Evolutionary conservation across 2,113 vertebrate genomes (phyloP), one percentile per base, ranked within the genome.

Genomic region (Heterotis niloticus): DNA sequence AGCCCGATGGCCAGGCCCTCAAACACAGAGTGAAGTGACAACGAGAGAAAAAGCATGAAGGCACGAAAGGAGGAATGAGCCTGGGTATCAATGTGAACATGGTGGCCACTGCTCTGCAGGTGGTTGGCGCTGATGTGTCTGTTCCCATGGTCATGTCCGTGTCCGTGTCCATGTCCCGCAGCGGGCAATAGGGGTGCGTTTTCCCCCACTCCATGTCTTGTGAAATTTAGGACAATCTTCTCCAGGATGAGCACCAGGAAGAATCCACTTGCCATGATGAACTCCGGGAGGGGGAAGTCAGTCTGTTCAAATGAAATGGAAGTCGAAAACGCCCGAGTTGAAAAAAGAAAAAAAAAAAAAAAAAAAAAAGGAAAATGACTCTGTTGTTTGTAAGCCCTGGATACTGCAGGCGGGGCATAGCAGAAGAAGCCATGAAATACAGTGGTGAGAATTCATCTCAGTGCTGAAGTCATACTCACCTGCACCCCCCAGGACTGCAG

Each of bases 1-100:
- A 96, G 90, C 1, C 95, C 95, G 62, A 95, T 95, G 16, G 95
- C 94, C 0, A 97, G 89, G 0, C 96, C 95, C 83, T 97, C 95
- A 62, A 97, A 96, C 26, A 96, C 85, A 0, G 95, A 96, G 81
- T 97, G 96, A 24, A 97, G 90, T 0, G 95, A 96, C 5, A 96
- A 92, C 0, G 96, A 94, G 24, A 95, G 88, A 87, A 96, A 93
- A 68, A 97, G 95, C 83, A 94, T 84, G 66, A 97, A 93, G 17
- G 94, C 92, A 16, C 94, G 91, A 57, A 96, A 91, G 26, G 95
- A 91, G 0, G 93, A 90, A 84, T 88, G 90, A 0, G 94, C 90
- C 70, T 91, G 89, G 44, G 91, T 83, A 81, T 93, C 93, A 0
- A 91, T 83, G 0, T 93, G 93, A 62, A 92, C 74, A 23, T 93